Evolutionary conservation across 2,797 vertebrate genomes (phyloP).

Genomic region (Neoniphon sammara): DNA sequence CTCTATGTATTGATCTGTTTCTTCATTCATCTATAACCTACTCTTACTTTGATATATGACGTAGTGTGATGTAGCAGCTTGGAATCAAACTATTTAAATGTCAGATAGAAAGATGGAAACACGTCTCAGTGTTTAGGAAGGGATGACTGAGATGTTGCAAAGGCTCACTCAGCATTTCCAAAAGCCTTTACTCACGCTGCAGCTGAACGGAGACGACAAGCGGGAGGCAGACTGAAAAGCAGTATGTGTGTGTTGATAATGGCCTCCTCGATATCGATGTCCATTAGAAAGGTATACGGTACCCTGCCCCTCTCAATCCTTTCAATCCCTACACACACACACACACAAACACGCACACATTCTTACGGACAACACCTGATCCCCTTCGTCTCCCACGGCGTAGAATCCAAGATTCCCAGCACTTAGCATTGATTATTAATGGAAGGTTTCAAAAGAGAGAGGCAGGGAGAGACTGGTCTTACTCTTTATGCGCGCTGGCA

Average conservation of each 20-base stretch:
- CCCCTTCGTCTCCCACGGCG: constrained; percentile 51
- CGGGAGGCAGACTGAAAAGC: constrained; percentile 34
- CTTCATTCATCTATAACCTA: too few species aligned
- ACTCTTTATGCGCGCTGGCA: constrained; percentile 55
- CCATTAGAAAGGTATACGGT: constrained; percentile 64
- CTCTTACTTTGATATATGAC: too few species aligned
- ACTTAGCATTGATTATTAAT: constrained; percentile 84
- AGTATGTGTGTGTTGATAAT: constrained; percentile 68
- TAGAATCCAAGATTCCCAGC: constrained; percentile 67
- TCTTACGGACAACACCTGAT: constrained; percentile 51
- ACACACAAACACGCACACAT: constrained; percentile 8
- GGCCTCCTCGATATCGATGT: constrained; percentile 70
- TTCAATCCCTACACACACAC: neutral
- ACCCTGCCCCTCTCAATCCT: constrained; percentile 39
- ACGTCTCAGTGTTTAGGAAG: neutral
- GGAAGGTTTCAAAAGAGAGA: constrained; percentile 66
- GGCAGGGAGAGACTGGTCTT: constrained; percentile 65
- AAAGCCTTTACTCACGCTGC: constrained; percentile 47
- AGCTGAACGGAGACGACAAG: constrained; percentile 23
- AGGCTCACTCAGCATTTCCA: constrained; percentile 56
- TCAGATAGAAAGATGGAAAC: neutral
- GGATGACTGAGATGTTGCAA: constrained; percentile 1
- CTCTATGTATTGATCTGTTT: too few species aligned
- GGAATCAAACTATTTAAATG: neutral
- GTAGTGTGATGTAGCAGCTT: too few species aligned